Evolutionary conservation across 2,888 invertebrate genomes (phyloP).

Genomic region (Pediacus dermestoides): DNA sequence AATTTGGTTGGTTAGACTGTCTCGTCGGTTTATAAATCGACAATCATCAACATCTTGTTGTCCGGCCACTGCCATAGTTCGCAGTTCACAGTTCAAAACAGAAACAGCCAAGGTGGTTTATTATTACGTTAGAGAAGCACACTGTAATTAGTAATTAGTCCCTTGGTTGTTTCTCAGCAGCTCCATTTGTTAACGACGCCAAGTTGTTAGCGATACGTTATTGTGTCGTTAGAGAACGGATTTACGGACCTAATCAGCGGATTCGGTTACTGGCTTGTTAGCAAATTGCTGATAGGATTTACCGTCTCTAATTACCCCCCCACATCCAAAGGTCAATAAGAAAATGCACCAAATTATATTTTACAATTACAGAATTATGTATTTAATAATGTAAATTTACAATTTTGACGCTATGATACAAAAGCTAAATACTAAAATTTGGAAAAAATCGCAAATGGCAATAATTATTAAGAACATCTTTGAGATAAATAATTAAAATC

Average conservation of each 20-base stretch:
- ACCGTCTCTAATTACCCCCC: conserved; percentile 22
- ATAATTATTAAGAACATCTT: too few relatives aligned
- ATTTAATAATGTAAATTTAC: neutral
- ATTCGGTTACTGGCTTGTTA: conserved; percentile 39
- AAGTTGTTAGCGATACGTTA: conserved; percentile 42
- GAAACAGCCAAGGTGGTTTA: conserved; percentile 13
- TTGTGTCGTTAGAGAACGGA: conserved; percentile 39
- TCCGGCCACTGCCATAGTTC: conserved; percentile 1
- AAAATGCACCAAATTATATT: too few relatives aligned
- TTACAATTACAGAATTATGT: neutral
- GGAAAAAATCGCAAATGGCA: too few relatives aligned
- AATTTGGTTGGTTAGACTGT: conserved; percentile 11
- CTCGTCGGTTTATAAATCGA: conserved; percentile 11
- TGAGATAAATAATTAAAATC: too few relatives aligned
- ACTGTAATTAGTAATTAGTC: conserved; percentile 36
- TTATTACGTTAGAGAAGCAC: conserved; percentile 26
- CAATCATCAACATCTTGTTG: conserved; percentile 6
- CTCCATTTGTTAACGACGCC: conserved; percentile 39
- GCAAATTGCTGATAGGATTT: conserved; percentile 39
- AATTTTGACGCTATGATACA: conserved; percentile 1
- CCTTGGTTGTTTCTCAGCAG: conserved; percentile 31
- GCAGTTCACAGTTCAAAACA: conserved; percentile 3
- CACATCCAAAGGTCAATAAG: too few relatives aligned
- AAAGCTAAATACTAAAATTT: conserved; percentile 4
- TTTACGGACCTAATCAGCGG: conserved; percentile 41